phyloP scores from a whole-genome alignment of 2,113 vertebrate genomes.

The Caretta caretta region DNA sequence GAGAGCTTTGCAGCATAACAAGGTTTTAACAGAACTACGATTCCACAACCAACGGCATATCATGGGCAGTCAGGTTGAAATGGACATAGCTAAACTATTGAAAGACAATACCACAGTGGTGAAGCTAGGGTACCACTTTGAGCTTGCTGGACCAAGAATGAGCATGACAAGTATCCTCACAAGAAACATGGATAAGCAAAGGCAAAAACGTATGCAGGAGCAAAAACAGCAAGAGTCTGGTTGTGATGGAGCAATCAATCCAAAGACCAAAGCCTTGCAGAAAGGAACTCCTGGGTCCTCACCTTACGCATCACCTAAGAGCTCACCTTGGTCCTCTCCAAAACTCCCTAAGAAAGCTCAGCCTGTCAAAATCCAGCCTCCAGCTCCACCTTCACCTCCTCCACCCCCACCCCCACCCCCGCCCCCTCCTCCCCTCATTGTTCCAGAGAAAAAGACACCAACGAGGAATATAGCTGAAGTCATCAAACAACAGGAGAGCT shows the following conservation, averaged over 20 bases:
- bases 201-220: conserved; percentile 93
- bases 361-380: conserved; percentile 75
- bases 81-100: conserved; percentile 95
- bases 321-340: conserved; percentile 90
- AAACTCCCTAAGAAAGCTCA: conserved; percentile 82
- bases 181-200: conserved; percentile 94
- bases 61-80: conserved; percentile 96
- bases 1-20: conserved; percentile 88
- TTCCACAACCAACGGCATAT: conserved; percentile 99
- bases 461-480: conserved; percentile 94
- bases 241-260: conserved; percentile 72
- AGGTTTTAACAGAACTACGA: conserved; percentile 91
- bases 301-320: conserved; percentile 86
- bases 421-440: conserved; percentile 56
- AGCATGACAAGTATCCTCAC: conserved; percentile 97
- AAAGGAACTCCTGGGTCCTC: conserved; percentile 87
- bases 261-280: conserved; percentile 86
- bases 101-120: conserved; percentile 92
- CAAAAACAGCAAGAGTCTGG: conserved; percentile 83
- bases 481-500: conserved; percentile 90
- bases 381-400: conserved; percentile 49
- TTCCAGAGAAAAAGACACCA: conserved; percentile 83
- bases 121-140: conserved; percentile 96
- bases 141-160: conserved; percentile 95
- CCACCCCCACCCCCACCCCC: conserved; percentile 61